Base-by-base conservation (phyloP, 1,140 invertebrate species). In the Zaprionus nigranus region DNA sequence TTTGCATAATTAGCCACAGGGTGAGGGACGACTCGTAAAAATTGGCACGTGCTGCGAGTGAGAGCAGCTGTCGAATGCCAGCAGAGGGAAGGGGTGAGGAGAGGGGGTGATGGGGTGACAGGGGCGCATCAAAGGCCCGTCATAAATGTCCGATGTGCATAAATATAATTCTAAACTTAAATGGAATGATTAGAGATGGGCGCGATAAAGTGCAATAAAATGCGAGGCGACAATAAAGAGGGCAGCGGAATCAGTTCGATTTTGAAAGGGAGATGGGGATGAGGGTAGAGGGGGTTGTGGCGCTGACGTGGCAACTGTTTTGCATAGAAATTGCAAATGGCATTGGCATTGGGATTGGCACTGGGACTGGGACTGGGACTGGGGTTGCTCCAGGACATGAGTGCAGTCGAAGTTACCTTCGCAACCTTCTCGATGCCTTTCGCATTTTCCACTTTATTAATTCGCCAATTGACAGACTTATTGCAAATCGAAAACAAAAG, bases 401-500 rank as follows among this genome's bases (percentile, higher is more conserved):
- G 11, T 40, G 53, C 5, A n/a, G 58, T 24, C 46, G 62, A 5
- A 26, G 49, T 36, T 38, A 64, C 40, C 22, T 63, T 63, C 61
- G 49, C 64, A 36, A 60, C 78, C 60, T 69, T 71, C 40, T 73
- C 59, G 65, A 67, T 75, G 82, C 68, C 82, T 87, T 82, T 87
- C 79, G 85, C 83, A 88, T 88, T 91, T 91, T 91, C 90, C 90
- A 91, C 73, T 91, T 91, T 91, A 90, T 91, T 91, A 92, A 90
- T 92, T 91, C 90, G 90, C 90, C 90, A 91, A 92, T 90, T 91
- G 90, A 91, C 90, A 90, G 85, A 91, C 90, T 91, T 91, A 91
- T 88, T 88, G 90, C 82, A 91, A 91, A 91, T 91, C 91, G 88
- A 90, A 88, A 88, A 88, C 84, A 88, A 88, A 87, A 88, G 85